A percentile compares a stretch with the other conserved stretches of the same genome.
phyloP scores from a whole-genome alignment of 2,888 invertebrate species.

The Nomada hirtipes region DNA sequence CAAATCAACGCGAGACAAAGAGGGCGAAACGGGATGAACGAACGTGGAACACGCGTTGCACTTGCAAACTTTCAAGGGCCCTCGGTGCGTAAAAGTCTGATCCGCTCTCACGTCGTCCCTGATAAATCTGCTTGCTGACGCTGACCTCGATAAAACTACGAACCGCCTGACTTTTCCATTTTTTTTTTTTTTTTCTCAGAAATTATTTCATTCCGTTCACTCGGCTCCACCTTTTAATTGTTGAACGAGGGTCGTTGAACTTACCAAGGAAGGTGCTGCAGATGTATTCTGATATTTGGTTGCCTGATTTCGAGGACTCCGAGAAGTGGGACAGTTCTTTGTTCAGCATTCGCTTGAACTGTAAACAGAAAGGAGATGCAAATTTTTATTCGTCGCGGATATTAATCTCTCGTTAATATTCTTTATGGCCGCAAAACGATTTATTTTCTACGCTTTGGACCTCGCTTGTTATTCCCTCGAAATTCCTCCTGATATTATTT shows the following conservation, averaged over 20 bases:
- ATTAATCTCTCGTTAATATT: too few relatives aligned
- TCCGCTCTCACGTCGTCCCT: conserved; percentile 55
- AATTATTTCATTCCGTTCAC: too few relatives aligned
- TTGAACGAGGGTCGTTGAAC: conserved; percentile 75
- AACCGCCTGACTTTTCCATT: conserved; percentile 16
- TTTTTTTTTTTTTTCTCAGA: neutral
- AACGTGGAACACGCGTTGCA: conserved; percentile 26
- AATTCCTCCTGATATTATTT: too few relatives aligned
- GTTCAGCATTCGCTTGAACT: conserved; percentile 99
- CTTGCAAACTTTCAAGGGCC: conserved; percentile 63
- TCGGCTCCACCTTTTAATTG: too few relatives aligned
- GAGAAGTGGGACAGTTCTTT: conserved; percentile 99
- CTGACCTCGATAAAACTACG: conserved; percentile 48
- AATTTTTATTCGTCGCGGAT: neutral
- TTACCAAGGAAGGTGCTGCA: conserved; percentile 99
- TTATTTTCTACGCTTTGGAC: too few relatives aligned
- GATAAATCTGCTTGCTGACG: conserved; percentile 48
- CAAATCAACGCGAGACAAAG: conserved; percentile 16
- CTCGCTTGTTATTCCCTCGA: too few relatives aligned
- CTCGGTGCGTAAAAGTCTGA: conserved; percentile 56
- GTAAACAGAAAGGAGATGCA: conserved; percentile 84
- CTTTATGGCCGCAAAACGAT: too few relatives aligned
- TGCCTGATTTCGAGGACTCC: conserved; percentile 99
- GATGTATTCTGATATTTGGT: conserved; percentile 99
- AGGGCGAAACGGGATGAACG: neutral